Base-by-base conservation (phyloP, 2,113 vertebrate genomes). In the Ammodytes dubius region DNA sequence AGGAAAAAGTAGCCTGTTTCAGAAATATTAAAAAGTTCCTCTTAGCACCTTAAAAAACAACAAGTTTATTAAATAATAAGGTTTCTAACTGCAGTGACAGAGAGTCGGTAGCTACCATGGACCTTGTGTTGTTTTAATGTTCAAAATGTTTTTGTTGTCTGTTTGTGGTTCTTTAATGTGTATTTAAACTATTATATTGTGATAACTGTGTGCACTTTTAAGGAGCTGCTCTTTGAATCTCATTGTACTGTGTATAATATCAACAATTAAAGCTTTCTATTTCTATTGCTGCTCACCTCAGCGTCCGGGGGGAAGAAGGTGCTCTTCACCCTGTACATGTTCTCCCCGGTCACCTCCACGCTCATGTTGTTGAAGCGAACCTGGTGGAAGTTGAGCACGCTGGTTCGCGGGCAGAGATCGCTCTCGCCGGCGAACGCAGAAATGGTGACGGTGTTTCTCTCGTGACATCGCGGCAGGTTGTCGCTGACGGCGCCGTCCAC, bases 401-500 rank as follows among this genome's bases (percentile, higher is more conserved):
- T 83, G 9, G 60, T 89, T 3, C 54, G 75, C 9, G 93, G 94
- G 54, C 92, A 91, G 70, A 95, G 84, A 43, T 94, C 93, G 11
- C 89, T 94, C 81, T 97, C 97, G 2, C 97, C 90, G 1, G 90
- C 85, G 4, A 83, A 91, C 0, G 90, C 96, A 0, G 95, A 96
- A 0, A 97, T 96, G 0, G 94, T 97, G 89, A 98, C 94, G 11
- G 97, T 98, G 14, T 96, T 95, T 52, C 87, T 96, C 60, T 45
- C 69, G 42, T 91, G 77, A 77, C 67, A 90, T 83, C 56, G 81
- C 0, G 98, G 97, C 3, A 96, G 1, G 43, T 95, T 96, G 91
- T 98, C 91, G 15, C 92, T 97, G 66, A 89, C 53, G 2, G 96
- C 97, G n/a, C 97, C 97, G 0, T 99, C 98, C 52, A 98, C 70